These are phyloP conservation scores for Argyresthia goedartella DNA, from an alignment of 2,888 invertebrate species.

Conservation along the genomic window DNA sequence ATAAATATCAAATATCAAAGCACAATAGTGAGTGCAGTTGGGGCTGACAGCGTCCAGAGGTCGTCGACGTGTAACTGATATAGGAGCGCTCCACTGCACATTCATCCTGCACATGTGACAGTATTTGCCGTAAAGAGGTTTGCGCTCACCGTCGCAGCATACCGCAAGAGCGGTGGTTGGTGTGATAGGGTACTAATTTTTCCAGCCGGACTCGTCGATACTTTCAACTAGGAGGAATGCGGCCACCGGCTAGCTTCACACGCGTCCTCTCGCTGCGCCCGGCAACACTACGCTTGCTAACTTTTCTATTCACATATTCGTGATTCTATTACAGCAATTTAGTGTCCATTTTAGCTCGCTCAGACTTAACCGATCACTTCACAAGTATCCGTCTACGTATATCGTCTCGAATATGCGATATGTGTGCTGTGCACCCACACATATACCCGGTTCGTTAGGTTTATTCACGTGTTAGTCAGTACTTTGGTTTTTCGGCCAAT, in stretches of 20 bases:
- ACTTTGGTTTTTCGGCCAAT: too few species aligned
- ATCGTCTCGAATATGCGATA: not conserved
- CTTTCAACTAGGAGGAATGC: slow-evolving; percentile 67
- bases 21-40: too few species aligned
- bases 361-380: not conserved
- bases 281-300: slow-evolving; percentile 24
- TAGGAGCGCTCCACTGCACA: too few species aligned
- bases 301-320: slow-evolving; percentile 7
- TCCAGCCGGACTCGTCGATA: slow-evolving; percentile 62
- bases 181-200: slow-evolving; percentile 43
- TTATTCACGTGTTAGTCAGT: too few species aligned
- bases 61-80: too few species aligned
- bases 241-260: slow-evolving; percentile 58
- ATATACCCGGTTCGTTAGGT: not conserved
- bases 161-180: not conserved
- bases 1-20: too few species aligned
- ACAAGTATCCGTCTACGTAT: not conserved
- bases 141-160: not conserved
- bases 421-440: not conserved
- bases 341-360: not conserved
- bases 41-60: too few species aligned
- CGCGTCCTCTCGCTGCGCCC: slow-evolving; percentile 34
- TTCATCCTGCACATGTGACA: too few species aligned
- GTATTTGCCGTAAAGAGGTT: not conserved
- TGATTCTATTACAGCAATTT: not conserved